These are phyloP conservation scores for Indicator maculatus DNA, from an alignment of 2,113 vertebrate species.

Conservation along the genomic window DNA sequence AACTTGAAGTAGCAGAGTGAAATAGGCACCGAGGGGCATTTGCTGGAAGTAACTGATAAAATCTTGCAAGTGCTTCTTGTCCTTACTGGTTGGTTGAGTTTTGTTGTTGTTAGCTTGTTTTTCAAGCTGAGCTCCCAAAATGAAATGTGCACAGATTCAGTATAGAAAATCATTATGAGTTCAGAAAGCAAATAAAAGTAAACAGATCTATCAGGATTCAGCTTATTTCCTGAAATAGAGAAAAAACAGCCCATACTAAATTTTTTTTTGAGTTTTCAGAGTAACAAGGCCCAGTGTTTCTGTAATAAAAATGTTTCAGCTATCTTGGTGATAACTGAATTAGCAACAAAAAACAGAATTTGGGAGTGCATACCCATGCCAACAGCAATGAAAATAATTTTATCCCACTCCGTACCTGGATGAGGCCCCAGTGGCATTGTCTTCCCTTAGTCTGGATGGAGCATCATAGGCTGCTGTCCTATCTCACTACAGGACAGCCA, in stretches of 20 bases:
- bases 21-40: neutral
- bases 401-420: neutral
- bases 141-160: neutral
- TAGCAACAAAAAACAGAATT: neutral
- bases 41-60: slow-evolving; percentile 17
- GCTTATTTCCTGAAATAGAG: neutral
- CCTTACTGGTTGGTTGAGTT: slow-evolving; percentile 36
- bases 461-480: neutral
- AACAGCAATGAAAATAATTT: neutral
- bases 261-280: neutral
- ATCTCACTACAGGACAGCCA: neutral
- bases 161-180: neutral
- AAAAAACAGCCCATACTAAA: neutral
- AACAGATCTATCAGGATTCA: neutral
- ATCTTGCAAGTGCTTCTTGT: slow-evolving; percentile 8
- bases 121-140: neutral
- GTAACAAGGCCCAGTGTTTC: neutral
- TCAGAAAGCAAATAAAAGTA: neutral
- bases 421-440: neutral
- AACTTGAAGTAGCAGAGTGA: slow-evolving; percentile 22
- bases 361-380: neutral
- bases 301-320: neutral
- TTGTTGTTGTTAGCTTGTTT: slow-evolving; percentile 25
- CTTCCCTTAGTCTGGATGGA: neutral
- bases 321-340: neutral